Conservation (phyloP, 2,888 invertebrate genomes). For the Lathronympha strigana region DNA sequence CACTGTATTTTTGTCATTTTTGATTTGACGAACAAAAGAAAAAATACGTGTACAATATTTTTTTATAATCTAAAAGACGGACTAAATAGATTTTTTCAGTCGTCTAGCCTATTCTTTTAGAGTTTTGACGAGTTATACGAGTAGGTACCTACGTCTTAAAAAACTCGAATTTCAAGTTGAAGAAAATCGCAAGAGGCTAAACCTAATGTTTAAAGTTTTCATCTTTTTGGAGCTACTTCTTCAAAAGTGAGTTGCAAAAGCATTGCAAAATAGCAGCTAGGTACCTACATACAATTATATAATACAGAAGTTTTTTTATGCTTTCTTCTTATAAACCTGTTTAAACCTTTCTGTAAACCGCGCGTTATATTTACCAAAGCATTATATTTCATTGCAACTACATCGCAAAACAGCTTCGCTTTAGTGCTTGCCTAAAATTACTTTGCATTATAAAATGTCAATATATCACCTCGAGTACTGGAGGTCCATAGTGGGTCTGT, state of each 20-base stretch:
- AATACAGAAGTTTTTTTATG: neutral
- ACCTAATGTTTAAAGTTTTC: neutral
- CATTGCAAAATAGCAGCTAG: neutral
- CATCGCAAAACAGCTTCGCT: slow-evolving; percentile 1
- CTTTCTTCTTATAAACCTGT: neutral
- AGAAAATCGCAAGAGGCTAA: neutral
- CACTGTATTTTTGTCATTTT: too few species aligned
- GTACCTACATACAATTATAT: neutral
- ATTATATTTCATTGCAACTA: neutral
- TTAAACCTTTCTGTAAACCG: neutral
- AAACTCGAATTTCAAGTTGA: neutral
- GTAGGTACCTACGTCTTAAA: too few species aligned
- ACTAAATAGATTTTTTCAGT: too few species aligned
- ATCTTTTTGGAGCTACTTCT: neutral
- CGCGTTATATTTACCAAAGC: slow-evolving; percentile 5
- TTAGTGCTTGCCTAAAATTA: slow-evolving; percentile 22
- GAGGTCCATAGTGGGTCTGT: slow-evolving; percentile 38
- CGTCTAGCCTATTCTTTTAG: too few species aligned
- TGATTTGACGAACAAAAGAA: too few species aligned
- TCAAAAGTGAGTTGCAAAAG: slow-evolving; percentile 15
- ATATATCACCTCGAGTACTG: slow-evolving; percentile 37
- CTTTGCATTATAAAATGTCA: slow-evolving; percentile 19
- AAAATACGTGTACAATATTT: too few species aligned
- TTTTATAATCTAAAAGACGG: too few species aligned
- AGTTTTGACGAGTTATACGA: too few species aligned